Conservation (phyloP, 2,888 invertebrate species). For the Synergus japonicus region DNA sequence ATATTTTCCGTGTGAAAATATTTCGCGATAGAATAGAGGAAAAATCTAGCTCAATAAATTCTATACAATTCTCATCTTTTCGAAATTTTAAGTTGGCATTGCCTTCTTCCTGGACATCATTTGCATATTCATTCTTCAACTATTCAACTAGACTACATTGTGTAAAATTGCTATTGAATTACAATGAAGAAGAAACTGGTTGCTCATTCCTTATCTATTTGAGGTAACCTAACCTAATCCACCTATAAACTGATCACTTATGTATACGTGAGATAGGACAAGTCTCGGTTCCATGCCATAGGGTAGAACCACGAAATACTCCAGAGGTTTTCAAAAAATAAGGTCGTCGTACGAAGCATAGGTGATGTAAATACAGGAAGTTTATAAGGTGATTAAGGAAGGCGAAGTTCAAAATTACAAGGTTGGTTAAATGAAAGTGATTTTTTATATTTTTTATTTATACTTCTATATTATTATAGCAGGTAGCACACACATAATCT, state of each 20-base stretch:
- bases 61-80: too few species aligned
- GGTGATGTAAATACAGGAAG: neutral
- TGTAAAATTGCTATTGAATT: conserved; percentile 7
- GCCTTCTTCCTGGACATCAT: neutral
- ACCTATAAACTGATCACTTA: neutral
- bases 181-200: neutral
- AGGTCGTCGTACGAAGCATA: neutral
- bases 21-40: too few species aligned
- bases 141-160: conserved; percentile 7
- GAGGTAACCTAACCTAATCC: neutral
- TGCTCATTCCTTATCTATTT: neutral
- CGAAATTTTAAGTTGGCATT: too few species aligned
- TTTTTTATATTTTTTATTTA: too few species aligned
- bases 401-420: neutral
- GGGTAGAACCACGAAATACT: neutral
- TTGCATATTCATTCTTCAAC: neutral
- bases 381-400: neutral
- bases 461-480: neutral
- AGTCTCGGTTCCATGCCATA: neutral
- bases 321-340: neutral
- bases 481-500: neutral
- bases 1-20: too few species aligned
- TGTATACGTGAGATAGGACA: neutral
- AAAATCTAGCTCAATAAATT: too few species aligned
- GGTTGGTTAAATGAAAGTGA: neutral